Percentiles rank a stretch among this genome's conserved stretches.
phyloP scores from a whole-genome alignment of 2,797 vertebrate genomes.

The Gallinago solitaria region DNA sequence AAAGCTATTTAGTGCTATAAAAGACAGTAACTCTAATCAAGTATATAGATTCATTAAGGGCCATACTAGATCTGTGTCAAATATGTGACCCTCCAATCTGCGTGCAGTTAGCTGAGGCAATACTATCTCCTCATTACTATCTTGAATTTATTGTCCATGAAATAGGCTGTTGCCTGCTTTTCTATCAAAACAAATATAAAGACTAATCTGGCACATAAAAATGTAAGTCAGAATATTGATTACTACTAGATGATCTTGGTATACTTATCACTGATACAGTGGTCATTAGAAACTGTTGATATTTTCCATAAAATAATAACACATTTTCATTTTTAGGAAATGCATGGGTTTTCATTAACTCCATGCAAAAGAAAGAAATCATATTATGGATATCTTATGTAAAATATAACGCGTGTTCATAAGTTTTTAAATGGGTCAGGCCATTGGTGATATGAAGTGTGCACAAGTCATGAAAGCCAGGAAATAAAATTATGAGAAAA shows the following conservation, averaged over 20 bases:
- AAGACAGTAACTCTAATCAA: conserved; percentile 77
- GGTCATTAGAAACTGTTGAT: not conserved
- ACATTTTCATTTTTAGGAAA: not conserved
- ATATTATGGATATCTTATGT: not conserved
- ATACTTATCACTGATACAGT: not conserved
- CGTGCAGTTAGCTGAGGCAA: conserved; percentile 74
- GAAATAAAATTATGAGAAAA: not conserved
- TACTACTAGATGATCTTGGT: conserved; percentile 37
- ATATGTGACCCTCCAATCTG: conserved; percentile 77
- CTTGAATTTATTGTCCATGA: conserved; percentile 81
- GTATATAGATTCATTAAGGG: conserved; percentile 78
- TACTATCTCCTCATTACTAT: conserved; percentile 76
- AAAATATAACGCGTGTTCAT: not conserved
- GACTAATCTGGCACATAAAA: conserved; percentile 76
- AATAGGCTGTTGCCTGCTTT: conserved; percentile 80
- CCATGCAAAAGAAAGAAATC: not conserved
- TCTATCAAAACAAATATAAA: conserved; percentile 82
- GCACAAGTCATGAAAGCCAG: not conserved
- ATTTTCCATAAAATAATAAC: conserved; percentile 13
- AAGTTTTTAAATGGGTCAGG: conserved; percentile 33
- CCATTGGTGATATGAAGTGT: not conserved
- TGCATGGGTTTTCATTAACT: conserved; percentile 12
- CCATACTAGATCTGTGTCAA: conserved; percentile 72
- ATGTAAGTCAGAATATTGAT: conserved; percentile 67
- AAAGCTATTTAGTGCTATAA: conserved; percentile 73